Base-by-base conservation (phyloP, 2,888 invertebrate species). In the Mesorhabditis spiculigera region DNA sequence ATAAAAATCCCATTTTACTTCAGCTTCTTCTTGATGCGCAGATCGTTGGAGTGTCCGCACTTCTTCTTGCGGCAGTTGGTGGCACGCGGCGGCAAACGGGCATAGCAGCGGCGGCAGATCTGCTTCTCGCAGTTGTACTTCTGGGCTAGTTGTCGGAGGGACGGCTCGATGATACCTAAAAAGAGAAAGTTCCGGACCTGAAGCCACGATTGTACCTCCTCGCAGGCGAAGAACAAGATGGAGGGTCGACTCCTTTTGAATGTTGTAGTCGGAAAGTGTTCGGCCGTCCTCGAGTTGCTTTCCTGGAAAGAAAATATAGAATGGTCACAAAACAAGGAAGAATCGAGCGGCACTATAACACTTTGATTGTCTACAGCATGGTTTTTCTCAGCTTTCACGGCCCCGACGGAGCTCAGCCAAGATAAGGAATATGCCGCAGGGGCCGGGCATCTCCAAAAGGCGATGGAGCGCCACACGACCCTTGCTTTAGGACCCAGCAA, bases 81-180 rank as follows among this genome's bases (percentile, higher is more conserved):
- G 16, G 98, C 98, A 88, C 97, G 91, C 64, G 96, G 96, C 88
- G 97, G 97, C 75, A 98, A 92, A 86, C 98, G 93, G 82, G 98
- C 98, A n/a, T 98, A 98, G 89, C 98, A 98, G 89, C 97, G 97
- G 87, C 97, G 92, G 90, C 97, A 98, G 87, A n/a, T 97, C 94
- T 97, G 96, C 88, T 98, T 98, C 89, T 98, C 96, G 88, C 97
- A 97, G 88, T 98, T 98, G 90, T 97, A 98, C 88, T 97, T 98
- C 89, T 93, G 93, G 13, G 98, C 97, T 88, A 98, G 89, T 86
- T 94, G 92, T 87, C 94, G 91, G 66, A 98, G 91, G 73, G 95
- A 95, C 63, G 98, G 98, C 88, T 98, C 98, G 88, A 98, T 98
- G 81, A 96, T 95, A 74, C 78, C 79, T 78, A 68, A 50, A 73